Evolutionary conservation across 2,113 vertebrate genomes (phyloP).

Genomic region (Halichoerus grypus): DNA sequence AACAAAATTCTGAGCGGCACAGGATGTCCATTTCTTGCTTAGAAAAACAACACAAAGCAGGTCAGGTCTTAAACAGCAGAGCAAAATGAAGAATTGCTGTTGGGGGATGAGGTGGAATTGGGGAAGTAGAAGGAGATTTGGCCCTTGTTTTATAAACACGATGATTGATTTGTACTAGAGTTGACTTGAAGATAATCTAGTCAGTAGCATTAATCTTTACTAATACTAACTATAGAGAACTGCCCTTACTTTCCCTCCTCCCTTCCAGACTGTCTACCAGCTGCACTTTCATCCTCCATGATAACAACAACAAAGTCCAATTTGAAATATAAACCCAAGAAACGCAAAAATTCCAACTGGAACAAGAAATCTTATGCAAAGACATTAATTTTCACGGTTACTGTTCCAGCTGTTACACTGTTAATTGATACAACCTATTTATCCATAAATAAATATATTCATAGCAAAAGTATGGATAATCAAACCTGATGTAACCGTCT

Average conservation of each 20-base stretch:
- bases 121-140: neutral
- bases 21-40: neutral
- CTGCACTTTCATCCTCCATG: neutral
- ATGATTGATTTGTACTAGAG: neutral
- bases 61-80: neutral
- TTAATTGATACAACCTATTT: constrained; percentile 85
- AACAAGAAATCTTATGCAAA: constrained; percentile 69
- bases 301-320: neutral
- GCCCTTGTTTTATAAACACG: neutral
- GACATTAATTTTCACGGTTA: constrained; percentile 85
- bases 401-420: constrained; percentile 83
- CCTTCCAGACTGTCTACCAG: neutral
- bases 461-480: constrained; percentile 86
- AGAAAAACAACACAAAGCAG: neutral
- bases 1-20: neutral
- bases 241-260: neutral
- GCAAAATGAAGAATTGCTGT: neutral
- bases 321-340: constrained; percentile 67
- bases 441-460: constrained; percentile 87
- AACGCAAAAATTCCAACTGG: constrained; percentile 46
- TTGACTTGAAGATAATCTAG: neutral
- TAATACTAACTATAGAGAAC: neutral
- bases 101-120: neutral
- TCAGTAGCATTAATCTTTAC: neutral
- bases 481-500: constrained; percentile 75